Percentiles rank a stretch among this genome's conserved stretches.
phyloP scores from a whole-genome alignment of 1,140 invertebrate species.

The Scaptomyza pallida region DNA sequence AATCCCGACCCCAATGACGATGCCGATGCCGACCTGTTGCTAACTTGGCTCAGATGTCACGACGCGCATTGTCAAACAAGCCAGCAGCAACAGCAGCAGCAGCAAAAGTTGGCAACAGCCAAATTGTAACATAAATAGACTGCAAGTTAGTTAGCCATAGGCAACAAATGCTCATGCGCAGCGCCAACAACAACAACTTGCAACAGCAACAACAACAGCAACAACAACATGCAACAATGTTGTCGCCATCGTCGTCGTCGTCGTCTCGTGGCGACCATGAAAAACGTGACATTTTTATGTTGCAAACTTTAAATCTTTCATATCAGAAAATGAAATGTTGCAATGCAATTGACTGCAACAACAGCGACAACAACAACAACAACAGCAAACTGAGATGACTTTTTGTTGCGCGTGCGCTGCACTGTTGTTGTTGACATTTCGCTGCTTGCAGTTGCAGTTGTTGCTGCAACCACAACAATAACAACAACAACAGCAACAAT shows the following conservation, averaged over 20 bases:
- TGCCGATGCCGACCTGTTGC: conserved; percentile 47
- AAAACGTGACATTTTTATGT: conserved; percentile 84
- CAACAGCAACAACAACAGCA: conserved; percentile 42
- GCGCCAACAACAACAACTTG: conserved; percentile 41
- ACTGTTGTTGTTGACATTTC: conserved; percentile 51
- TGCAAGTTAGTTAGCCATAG: conserved; percentile 69
- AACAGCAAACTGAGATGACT: conserved; percentile 50
- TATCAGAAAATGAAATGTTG: conserved; percentile 83
- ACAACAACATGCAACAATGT: conserved; percentile 49
- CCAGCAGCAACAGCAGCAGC: conserved; percentile 49
- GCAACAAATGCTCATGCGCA: conserved; percentile 43
- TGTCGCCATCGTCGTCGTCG: conserved; percentile 44
- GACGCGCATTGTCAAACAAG: conserved; percentile 83
- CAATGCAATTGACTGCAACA: conserved; percentile 79
- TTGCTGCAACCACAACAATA: conserved; percentile 21
- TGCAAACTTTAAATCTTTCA: conserved; percentile 84
- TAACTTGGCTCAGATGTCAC: conserved; percentile 76
- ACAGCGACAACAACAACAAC: conserved; percentile 57
- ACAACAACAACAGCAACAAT: conserved; percentile 31
- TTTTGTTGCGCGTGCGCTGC: conserved; percentile 53
- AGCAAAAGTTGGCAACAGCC: conserved; percentile 68
- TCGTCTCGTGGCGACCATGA: conserved; percentile 82
- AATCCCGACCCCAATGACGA: not conserved
- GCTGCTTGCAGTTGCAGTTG: conserved; percentile 37
- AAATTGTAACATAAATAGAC: conserved; percentile 82